Percentiles rank a stretch among this genome's conserved stretches.
phyloP scores from a whole-genome alignment of 2,888 invertebrate species.

The Baccha elongata region DNA sequence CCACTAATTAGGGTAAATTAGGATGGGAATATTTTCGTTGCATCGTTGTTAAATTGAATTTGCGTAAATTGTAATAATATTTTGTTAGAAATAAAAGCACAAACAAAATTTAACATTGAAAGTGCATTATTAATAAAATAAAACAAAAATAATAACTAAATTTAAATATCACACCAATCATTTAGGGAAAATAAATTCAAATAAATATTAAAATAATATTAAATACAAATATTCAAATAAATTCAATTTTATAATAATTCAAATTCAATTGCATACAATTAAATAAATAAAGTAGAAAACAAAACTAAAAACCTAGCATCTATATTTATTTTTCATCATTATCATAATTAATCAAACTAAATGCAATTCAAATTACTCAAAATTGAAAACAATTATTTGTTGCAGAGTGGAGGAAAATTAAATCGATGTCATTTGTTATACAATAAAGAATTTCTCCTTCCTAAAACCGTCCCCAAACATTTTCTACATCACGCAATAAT shows the following conservation, averaged over 20 bases:
- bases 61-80: constrained; percentile 3
- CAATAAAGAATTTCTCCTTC: not conserved
- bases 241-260: not conserved
- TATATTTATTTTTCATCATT: not conserved
- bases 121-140: not conserved
- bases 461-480: constrained; percentile 22
- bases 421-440: constrained; percentile 10
- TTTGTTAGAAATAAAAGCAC: constrained; percentile 6
- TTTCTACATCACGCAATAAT: not conserved
- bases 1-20: constrained; percentile 84
- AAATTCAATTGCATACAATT: not conserved
- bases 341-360: constrained; percentile 30
- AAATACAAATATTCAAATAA: constrained; percentile 12
- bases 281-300: not conserved
- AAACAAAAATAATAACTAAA: not conserved
- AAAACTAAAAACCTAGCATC: not conserved
- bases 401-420: constrained; percentile 6
- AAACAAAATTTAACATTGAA: not conserved
- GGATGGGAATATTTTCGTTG: constrained; percentile 5
- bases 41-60: not conserved
- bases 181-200: constrained; percentile 1
- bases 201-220: not conserved
- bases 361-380: constrained; percentile 26
- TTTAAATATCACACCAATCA: constrained; percentile 2
- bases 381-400: constrained; percentile 27